Evolutionary conservation across 2,113 vertebrate genomes (phyloP).

Genomic region (Talpa occidentalis): DNA sequence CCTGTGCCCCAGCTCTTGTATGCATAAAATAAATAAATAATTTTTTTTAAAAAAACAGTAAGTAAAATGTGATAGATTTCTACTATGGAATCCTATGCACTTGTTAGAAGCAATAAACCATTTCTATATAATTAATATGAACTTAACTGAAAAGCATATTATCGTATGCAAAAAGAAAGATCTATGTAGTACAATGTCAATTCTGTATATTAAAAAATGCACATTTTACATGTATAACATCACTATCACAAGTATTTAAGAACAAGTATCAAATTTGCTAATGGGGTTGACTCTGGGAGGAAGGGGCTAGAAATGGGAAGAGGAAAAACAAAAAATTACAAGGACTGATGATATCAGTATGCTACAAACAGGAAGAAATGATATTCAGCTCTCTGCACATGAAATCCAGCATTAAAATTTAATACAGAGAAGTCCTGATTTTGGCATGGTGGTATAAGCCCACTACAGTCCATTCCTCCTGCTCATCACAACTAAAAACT

Average conservation of each 20-base stretch:
- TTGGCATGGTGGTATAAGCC: neutral
- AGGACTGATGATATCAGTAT: neutral
- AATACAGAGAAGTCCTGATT: neutral
- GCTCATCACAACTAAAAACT: neutral
- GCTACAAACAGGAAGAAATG: neutral
- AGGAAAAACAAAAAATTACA: neutral
- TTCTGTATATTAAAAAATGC: conserved; percentile 7
- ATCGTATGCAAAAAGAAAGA: neutral
- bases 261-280: neutral
- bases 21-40: too few species aligned
- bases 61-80: neutral
- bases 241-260: conserved; percentile 1
- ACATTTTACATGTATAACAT: neutral
- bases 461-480: neutral
- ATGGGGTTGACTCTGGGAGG: neutral
- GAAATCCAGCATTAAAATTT: neutral
- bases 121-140: neutral
- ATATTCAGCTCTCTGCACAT: neutral
- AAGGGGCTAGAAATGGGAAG: neutral
- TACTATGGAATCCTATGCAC: neutral
- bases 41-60: too few species aligned
- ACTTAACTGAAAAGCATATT: conserved; percentile 12
- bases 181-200: neutral
- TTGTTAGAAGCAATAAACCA: neutral
- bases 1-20: too few species aligned